These are phyloP conservation scores for Porites cylindrica DNA, from an alignment of 92 coral and sea anemone genomes.

Conservation along the genomic window DNA sequence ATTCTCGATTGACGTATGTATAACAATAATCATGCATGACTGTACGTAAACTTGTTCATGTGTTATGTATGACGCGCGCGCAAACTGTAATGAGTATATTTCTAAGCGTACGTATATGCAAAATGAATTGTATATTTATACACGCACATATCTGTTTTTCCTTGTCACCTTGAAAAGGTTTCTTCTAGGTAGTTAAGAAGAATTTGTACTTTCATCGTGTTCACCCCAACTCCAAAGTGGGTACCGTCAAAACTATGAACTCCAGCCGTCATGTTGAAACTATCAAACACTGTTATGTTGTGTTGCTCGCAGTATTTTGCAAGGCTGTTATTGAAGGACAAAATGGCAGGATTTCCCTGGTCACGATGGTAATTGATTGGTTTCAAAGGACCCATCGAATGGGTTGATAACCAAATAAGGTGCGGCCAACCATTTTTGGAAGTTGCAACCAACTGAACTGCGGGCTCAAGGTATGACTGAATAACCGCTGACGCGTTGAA, in stretches of 20 bases:
- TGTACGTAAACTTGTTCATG: too few species aligned
- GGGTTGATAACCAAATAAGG: constrained; percentile 82
- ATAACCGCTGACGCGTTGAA: constrained; percentile 74
- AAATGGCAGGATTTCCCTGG: constrained; percentile 78
- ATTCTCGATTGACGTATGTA: too few species aligned
- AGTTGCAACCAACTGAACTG: constrained; percentile 57
- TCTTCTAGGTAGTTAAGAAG: constrained; percentile 76
- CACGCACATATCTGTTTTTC: background rate
- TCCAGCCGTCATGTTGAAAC: constrained; percentile 73
- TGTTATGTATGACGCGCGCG: background rate
- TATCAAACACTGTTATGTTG: constrained; percentile 74
- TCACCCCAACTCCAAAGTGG: constrained; percentile 88
- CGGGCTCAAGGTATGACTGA: constrained; percentile 72
- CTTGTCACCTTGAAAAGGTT: constrained; percentile 31
- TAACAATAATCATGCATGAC: too few species aligned
- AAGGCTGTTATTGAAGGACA: constrained; percentile 62
- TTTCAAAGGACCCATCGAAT: constrained; percentile 89
- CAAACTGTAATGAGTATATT: background rate
- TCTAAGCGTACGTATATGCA: too few species aligned
- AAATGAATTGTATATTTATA: too few species aligned
- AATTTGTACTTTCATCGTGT: constrained; percentile 81
- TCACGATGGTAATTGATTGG: constrained; percentile 67
- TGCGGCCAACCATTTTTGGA: constrained; percentile 86
- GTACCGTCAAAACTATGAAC: constrained; percentile 91
- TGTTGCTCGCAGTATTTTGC: constrained; percentile 58